Evolutionary conservation across 2,888 invertebrate genomes (phyloP), one percentile per base, ranked within the genome.

Genomic region (Thereva nobilitata): DNA sequence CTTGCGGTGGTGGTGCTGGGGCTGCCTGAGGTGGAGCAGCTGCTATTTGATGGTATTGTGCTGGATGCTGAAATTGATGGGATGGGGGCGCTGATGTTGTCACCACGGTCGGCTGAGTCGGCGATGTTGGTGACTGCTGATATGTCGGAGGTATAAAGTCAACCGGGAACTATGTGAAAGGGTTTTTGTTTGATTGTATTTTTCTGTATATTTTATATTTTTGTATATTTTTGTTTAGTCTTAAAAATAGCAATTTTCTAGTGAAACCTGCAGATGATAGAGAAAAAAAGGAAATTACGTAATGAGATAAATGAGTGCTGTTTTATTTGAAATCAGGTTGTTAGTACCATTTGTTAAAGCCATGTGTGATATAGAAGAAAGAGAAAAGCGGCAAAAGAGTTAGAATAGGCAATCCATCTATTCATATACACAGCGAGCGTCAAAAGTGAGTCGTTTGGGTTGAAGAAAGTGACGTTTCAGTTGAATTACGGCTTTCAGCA

Each of bases 91-190:
- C 47, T 37, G 68, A 50, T 45, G 67, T 47, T 45, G 61, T 56
- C 50, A 68, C 68, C 7, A 64, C 64, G 37, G 66, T 44, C 47
- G 65, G 49, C 9, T 66, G 59, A 57, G 67, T 53, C 55, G 70
- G 65, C 49, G 68, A 64, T 49, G 67, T 52, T 12, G 68, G 68
- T 49, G 66, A 67, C 66, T 65, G 64, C 64, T 70, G 69, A 44
- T 70, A 70, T 50, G 69, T 65, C 41, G 73, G 67, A 45, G 74
- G 70, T 71, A 76, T 71, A 71, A 77, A 80, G 70, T 79, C 79
- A 70, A 80, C 68, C 10, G 80, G 77, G 70, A 78, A 79, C 79
- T 79, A 69, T 47, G 67, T 65, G 64, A 69, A 69, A 69, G 56
- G 67, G 57, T 47, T 56, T 54, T 38, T 35, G 8, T 5, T 61